phyloP scores from a whole-genome alignment of 1,140 invertebrate genomes.

The Antheraea mylitta region DNA sequence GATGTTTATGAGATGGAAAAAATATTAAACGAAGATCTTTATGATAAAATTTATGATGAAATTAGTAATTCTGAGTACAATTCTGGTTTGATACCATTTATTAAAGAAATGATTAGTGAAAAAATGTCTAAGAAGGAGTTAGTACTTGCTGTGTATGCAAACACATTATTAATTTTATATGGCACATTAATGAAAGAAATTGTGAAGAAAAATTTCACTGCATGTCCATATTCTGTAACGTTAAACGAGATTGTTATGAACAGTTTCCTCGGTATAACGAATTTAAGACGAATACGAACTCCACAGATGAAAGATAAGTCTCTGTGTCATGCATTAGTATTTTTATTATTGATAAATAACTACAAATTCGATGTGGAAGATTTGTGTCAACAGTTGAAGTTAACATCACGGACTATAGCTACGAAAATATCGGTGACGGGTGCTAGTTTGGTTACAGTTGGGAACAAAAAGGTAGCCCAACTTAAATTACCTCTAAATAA shows the following conservation, averaged over 20 bases:
- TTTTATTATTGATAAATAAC: conserved; percentile 56
- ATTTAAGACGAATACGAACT: conserved; percentile 37
- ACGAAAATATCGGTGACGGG: conserved; percentile 49
- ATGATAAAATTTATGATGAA: conserved; percentile 50
- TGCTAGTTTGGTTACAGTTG: conserved; percentile 36
- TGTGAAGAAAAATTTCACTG: conserved; percentile 41
- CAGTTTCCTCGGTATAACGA: conserved; percentile 37
- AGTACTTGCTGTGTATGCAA: conserved; percentile 55
- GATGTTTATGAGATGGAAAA: conserved; percentile 49
- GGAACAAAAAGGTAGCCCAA: conserved; percentile 44
- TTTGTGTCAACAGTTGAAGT: conserved; percentile 43
- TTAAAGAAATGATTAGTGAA: conserved; percentile 40
- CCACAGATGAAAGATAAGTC: conserved; percentile 55
- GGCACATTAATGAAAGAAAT: conserved; percentile 41
- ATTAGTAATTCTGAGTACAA: conserved; percentile 46
- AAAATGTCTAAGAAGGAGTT: conserved; percentile 36
- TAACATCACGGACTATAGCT: conserved; percentile 34
- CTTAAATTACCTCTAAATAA: conserved; percentile 55
- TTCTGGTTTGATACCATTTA: conserved; percentile 36
- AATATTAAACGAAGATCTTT: conserved; percentile 53
- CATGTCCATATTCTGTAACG: conserved; percentile 42
- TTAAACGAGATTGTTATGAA: conserved; percentile 49
- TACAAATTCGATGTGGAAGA: conserved; percentile 48
- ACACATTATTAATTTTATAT: conserved; percentile 44
- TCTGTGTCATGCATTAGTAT: conserved; percentile 55